Evolutionary conservation across 2,888 invertebrate species (phyloP).

Genomic region (Emmelina monodactyla): DNA sequence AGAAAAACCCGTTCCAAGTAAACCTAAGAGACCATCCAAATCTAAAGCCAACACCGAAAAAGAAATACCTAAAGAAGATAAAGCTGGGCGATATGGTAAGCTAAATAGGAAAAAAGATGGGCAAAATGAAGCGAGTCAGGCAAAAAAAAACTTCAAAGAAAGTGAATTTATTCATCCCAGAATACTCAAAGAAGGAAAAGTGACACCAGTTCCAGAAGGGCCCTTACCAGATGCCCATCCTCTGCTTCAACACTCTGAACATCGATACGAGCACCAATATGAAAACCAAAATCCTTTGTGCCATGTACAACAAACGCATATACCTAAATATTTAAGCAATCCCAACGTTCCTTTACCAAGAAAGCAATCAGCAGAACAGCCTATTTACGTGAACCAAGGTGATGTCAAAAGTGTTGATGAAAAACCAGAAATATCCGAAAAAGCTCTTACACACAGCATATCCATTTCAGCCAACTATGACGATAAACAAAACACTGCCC

Average conservation of each 20-base stretch:
- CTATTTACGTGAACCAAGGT: constrained; percentile 57
- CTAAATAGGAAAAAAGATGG: constrained; percentile 41
- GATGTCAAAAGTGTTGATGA: constrained; percentile 37
- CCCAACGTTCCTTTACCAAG: constrained; percentile 48
- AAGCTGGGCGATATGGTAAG: constrained; percentile 46
- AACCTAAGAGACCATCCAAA: constrained; percentile 54
- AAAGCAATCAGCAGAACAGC: constrained; percentile 40
- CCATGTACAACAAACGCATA: constrained; percentile 66
- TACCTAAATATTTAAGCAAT: constrained; percentile 68
- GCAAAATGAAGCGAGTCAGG: constrained; percentile 44
- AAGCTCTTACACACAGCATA: constrained; percentile 50
- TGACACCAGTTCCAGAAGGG: constrained; percentile 53
- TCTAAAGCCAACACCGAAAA: constrained; percentile 38
- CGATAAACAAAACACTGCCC: constrained; percentile 30
- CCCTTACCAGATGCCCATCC: constrained; percentile 68
- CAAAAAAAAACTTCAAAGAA: constrained; percentile 67
- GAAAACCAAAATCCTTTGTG: constrained; percentile 61
- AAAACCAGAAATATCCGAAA: constrained; percentile 40
- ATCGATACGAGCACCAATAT: constrained; percentile 74
- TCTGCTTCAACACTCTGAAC: constrained; percentile 78
- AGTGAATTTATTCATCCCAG: constrained; percentile 60
- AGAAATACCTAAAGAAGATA: constrained; percentile 28
- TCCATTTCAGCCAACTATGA: constrained; percentile 54
- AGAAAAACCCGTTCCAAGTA: constrained; percentile 51
- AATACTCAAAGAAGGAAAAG: constrained; percentile 54